A percentile compares a stretch with the other conserved stretches of the same genome.
Conservation (phyloP, 2,888 invertebrate species). For the Stictocephala bisonia region DNA sequence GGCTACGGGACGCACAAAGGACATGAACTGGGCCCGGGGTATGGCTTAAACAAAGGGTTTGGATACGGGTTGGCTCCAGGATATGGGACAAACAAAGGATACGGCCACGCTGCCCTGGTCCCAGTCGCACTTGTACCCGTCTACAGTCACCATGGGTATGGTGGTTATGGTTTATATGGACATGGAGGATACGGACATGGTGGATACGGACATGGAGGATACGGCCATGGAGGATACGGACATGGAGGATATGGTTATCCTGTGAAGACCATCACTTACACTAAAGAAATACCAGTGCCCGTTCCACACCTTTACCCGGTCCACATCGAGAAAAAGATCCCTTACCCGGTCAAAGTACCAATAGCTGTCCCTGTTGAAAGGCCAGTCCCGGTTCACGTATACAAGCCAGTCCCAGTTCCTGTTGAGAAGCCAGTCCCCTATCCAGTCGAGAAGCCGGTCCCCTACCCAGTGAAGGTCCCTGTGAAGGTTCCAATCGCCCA, state of each 20-base stretch:
- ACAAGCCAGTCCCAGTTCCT: constrained; percentile 59
- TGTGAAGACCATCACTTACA: constrained; percentile 56
- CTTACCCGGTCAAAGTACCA: constrained; percentile 60
- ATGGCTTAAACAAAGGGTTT: constrained; percentile 16
- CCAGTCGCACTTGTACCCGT: constrained; percentile 17
- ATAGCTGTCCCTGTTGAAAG: constrained; percentile 60
- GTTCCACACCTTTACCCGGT: constrained; percentile 60
- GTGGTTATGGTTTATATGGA: constrained; percentile 26
- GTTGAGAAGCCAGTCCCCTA: constrained; percentile 60
- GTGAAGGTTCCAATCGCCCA: constrained; percentile 59
- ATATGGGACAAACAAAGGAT: constrained; percentile 6
- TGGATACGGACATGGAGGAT: constrained; percentile 34
- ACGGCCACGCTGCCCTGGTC: constrained; percentile 11
- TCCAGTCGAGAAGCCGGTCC: constrained; percentile 63
- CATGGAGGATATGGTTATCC: constrained; percentile 47
- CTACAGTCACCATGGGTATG: constrained; percentile 14
- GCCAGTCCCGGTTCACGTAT: constrained; percentile 59
- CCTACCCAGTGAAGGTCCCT: constrained; percentile 62
- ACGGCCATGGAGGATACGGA: constrained; percentile 44
- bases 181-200: not conserved
- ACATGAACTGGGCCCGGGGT: not conserved
- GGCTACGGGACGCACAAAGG: not conserved
- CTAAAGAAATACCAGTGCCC: constrained; percentile 56
- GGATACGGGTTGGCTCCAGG: constrained; percentile 14
- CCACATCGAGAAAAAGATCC: constrained; percentile 57